Percentiles rank a stretch among this genome's conserved stretches.
Conservation (phyloP, 1,140 invertebrate genomes). For the Apis laboriosa region DNA sequence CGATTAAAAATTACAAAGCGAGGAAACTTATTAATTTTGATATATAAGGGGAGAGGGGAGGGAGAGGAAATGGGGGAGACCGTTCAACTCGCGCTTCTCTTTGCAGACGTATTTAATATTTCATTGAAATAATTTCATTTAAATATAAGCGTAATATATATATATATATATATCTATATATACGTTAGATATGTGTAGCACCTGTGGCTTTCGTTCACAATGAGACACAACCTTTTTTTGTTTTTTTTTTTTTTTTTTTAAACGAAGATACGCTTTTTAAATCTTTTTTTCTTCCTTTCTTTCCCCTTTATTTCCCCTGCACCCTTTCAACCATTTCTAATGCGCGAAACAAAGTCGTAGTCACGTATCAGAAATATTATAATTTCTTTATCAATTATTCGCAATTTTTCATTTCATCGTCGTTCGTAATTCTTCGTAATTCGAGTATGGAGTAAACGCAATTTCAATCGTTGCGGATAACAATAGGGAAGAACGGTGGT, state of each 20-base stretch:
- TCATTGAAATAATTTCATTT: conserved; percentile 36
- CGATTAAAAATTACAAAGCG: neutral
- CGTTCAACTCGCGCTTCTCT: neutral
- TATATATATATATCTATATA: too few relatives aligned
- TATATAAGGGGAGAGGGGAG: neutral
- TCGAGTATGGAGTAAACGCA: too few relatives aligned
- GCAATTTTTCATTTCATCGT: too few relatives aligned
- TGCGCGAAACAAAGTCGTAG: too few relatives aligned
- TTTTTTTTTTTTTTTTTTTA: too few relatives aligned
- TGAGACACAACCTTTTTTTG: neutral
- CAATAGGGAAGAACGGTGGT: neutral
- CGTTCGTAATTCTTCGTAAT: too few relatives aligned
- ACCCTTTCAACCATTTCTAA: neutral
- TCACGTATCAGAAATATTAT: too few relatives aligned
- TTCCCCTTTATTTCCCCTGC: neutral
- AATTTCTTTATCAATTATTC: too few relatives aligned
- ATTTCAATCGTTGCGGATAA: too few relatives aligned
- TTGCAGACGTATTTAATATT: neutral
- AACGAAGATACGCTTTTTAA: too few relatives aligned
- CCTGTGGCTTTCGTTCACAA: conserved; percentile 32
- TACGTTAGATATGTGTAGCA: neutral
- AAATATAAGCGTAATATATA: conserved; percentile 18
- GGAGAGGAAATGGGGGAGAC: neutral
- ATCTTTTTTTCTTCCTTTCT: neutral
- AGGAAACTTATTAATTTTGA: neutral